These are phyloP conservation scores for Peromyscus leucopus DNA, from an alignment of 2,113 vertebrate genomes.

Conservation along the genomic window DNA sequence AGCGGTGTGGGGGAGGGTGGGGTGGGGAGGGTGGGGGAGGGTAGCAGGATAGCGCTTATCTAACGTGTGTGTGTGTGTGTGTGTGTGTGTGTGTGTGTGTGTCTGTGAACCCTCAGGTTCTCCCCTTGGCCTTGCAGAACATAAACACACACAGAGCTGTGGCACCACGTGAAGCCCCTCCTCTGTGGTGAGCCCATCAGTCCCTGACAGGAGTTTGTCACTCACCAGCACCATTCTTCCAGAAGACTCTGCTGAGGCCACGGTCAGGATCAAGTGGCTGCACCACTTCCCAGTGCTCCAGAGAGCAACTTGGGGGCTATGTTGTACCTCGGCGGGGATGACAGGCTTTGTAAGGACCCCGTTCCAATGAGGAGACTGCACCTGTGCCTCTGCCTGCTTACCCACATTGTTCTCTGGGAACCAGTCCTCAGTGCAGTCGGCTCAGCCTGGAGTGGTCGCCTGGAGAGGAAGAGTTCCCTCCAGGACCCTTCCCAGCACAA, in stretches of 20 bases:
- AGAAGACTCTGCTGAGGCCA: neutral
- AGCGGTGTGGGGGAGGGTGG: too few species aligned
- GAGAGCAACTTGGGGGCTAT: too few species aligned
- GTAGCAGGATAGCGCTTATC: too few species aligned
- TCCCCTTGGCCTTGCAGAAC: neutral
- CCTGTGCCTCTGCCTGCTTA: neutral
- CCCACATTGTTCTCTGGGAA: neutral
- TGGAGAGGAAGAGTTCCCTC: too few species aligned
- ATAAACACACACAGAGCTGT: neutral
- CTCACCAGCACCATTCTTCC: neutral
- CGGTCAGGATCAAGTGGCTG: neutral
- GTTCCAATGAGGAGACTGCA: neutral
- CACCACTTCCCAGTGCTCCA: fast-evolving
- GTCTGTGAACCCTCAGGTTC: too few species aligned
- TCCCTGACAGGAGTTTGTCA: neutral
- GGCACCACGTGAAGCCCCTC: neutral
- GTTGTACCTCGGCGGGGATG: fast-evolving
- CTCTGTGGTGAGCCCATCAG: too few species aligned
- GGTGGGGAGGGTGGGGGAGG: too few species aligned
- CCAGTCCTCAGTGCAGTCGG: neutral
- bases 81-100: too few species aligned
- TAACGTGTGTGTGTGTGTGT: too few species aligned
- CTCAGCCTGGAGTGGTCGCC: neutral
- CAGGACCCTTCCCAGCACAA: neutral
- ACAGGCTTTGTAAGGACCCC: neutral